Evolutionary conservation across 2,113 vertebrate genomes (phyloP), one percentile per base, ranked within the genome.

Genomic region (Amblyornis subalaris): DNA sequence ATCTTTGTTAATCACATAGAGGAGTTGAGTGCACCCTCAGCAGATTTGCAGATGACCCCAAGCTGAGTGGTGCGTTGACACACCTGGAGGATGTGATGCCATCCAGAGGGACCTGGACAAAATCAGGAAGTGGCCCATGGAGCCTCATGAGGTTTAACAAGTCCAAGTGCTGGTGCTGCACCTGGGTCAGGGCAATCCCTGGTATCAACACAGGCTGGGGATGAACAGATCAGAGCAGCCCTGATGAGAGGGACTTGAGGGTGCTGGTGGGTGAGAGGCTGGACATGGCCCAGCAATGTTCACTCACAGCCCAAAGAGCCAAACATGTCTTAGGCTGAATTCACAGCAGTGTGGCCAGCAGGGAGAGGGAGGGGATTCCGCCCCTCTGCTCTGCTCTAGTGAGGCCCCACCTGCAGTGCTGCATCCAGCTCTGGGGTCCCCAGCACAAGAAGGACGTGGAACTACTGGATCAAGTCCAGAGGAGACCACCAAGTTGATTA

Each of bases 171-270:
- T 5, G 28, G 7, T 29, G 42, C 50, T 40, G 70, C 10, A 15
- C 7, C 9, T 38, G 12, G 3, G 28, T 55, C 23, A 33, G 18
- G 5, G 33, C 26, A 62, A 61, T 33, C 12, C 36, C 8, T 0
- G 0, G 9, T 31, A 35, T 10, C 36, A 42, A 1, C 4, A 1
- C 22, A 38, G 14, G 28, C 28, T 72, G 57, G 54, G 3, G 6
- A 29, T 61, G 40, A 1, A 3, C 11, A 38, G 28, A 20, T 14
- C 1, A 55, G n/a, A 66, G 9, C 7, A 25, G 16, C 25, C n/a
- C 16, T 55, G 61, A 6, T 38, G 22, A 22, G 40, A 35, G 12
- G 33, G 33, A 7, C 16, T 22, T 73, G 18, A 23, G 47, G 23
- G 1, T 64, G 7, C 14, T 55, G n/a, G 1, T 5, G 57, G 8